These are phyloP conservation scores for Meiosimyza platycephala DNA, from an alignment of 2,888 invertebrate genomes.

Conservation along the genomic window DNA sequence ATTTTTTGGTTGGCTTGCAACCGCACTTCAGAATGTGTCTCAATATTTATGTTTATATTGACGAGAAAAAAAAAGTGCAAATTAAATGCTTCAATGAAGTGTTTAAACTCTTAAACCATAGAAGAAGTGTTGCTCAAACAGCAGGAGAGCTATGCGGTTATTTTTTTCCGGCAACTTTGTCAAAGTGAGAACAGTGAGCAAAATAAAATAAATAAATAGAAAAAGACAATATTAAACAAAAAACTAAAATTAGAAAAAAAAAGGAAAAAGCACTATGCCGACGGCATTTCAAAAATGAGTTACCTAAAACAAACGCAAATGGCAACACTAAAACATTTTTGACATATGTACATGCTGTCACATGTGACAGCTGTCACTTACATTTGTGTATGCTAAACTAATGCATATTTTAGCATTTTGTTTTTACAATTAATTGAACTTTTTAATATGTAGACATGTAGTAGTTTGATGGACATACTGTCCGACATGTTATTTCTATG, in stretches of 20 bases:
- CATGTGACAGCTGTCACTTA: constrained; percentile 20
- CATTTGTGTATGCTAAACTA: background rate
- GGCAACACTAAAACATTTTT: background rate
- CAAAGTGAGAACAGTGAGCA: background rate
- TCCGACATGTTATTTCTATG: constrained; percentile 32
- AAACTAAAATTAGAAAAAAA: background rate
- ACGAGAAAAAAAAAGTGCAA: constrained; percentile 8
- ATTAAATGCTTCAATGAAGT: constrained; percentile 30
- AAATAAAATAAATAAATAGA: constrained; percentile 6
- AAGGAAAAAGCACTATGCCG: background rate
- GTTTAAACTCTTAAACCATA: constrained; percentile 27
- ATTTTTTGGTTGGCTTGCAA: too few species aligned
- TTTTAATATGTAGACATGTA: too few species aligned
- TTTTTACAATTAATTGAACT: constrained; percentile 59
- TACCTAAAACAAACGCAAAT: background rate
- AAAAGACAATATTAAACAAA: background rate
- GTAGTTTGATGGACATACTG: constrained; percentile 31
- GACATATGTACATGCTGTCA: constrained; percentile 10
- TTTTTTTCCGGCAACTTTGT: background rate
- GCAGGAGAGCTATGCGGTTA: constrained; percentile 8
- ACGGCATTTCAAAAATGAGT: background rate
- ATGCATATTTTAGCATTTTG: constrained; percentile 48
- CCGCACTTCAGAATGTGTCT: too few species aligned
- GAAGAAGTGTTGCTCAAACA: constrained; percentile 15
- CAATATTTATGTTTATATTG: too few species aligned